Evolutionary conservation across 2,113 vertebrate species (phyloP).

Genomic region (Callospermophilus lateralis): DNA sequence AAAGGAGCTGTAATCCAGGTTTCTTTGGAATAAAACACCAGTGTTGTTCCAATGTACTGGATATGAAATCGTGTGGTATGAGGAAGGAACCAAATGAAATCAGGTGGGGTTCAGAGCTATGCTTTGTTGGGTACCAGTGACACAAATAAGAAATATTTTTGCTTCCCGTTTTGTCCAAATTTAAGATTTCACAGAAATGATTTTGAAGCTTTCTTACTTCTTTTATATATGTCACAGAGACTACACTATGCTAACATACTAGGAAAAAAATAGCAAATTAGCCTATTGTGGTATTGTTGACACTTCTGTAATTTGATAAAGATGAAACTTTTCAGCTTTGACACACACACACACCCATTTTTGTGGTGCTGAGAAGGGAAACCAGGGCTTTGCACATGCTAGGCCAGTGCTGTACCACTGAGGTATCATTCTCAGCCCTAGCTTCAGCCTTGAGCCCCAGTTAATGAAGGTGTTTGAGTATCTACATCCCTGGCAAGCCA

Average conservation of each 20-base stretch:
- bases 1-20: neutral
- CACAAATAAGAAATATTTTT: conserved; percentile 50
- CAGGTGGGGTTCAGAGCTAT: neutral
- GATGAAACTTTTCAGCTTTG: conserved; percentile 12
- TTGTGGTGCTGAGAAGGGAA: neutral
- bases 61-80: neutral
- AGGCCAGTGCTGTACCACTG: neutral
- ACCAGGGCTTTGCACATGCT: neutral
- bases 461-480: conserved; percentile 40
- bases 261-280: conserved; percentile 48
- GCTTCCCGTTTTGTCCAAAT: conserved; percentile 59
- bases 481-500: neutral
- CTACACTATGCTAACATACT: neutral
- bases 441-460: neutral
- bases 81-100: neutral
- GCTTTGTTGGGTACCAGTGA: neutral
- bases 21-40: conserved; percentile 45
- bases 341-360: neutral
- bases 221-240: neutral
- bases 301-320: conserved; percentile 36
- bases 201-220: conserved; percentile 48
- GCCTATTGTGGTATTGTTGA: conserved; percentile 2
- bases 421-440: neutral
- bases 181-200: conserved; percentile 24
- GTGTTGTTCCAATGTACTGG: neutral